Conservation (phyloP, 2,888 invertebrate species). For the Aelia acuminata region DNA sequence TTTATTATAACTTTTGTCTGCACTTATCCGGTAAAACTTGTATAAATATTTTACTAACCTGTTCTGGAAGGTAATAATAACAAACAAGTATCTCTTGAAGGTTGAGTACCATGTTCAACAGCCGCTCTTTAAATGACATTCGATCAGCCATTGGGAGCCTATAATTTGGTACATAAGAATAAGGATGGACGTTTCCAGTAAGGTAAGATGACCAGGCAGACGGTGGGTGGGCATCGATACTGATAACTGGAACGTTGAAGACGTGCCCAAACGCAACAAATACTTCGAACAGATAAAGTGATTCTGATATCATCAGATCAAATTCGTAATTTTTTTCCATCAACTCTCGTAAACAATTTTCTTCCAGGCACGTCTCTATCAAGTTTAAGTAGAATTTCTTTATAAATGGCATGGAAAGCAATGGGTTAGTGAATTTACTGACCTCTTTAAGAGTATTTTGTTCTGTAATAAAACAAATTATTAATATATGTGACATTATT, state of each 20-base stretch:
- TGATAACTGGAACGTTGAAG: constrained; percentile 64
- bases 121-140: not conserved
- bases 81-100: constrained; percentile 73
- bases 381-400: not conserved
- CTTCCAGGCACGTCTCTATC: not conserved
- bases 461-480: not conserved
- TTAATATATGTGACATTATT: not conserved
- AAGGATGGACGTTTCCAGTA: constrained; percentile 17
- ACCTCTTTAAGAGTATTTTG: not conserved
- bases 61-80: constrained; percentile 1
- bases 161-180: constrained; percentile 17
- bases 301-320: constrained; percentile 64
- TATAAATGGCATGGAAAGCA: not conserved
- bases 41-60: not conserved
- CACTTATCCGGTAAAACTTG: no score
- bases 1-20: no score
- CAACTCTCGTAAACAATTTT: not conserved
- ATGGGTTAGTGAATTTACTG: not conserved
- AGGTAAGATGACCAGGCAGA: constrained; percentile 22
- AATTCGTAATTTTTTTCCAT: constrained; percentile 59
- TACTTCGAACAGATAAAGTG: constrained; percentile 63
- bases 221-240: constrained; percentile 55
- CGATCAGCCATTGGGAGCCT: not conserved
- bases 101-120: constrained; percentile 76
- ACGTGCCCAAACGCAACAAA: constrained; percentile 63